phyloP scores from a whole-genome alignment of 2,113 vertebrate genomes.

The Corynorhinus townsendii region DNA sequence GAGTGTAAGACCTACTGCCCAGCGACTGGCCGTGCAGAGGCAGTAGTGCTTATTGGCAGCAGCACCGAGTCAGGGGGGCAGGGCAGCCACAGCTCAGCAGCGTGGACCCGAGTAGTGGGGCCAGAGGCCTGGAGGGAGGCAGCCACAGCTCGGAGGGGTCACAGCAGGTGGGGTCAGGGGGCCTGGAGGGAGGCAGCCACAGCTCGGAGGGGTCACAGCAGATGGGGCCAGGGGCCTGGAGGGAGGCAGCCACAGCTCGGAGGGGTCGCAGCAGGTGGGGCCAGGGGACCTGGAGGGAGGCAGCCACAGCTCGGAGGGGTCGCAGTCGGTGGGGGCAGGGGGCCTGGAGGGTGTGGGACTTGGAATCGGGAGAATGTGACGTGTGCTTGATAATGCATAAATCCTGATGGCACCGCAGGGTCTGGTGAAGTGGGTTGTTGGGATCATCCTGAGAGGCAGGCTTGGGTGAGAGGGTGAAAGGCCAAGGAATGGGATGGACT shows the following conservation, averaged over 20 bases:
- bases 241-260: not conserved
- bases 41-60: not conserved
- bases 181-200: not conserved
- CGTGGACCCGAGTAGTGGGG: not conserved
- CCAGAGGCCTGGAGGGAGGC: not conserved
- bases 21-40: no score
- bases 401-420: not conserved
- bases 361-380: not conserved
- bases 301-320: not conserved
- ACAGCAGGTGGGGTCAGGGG: not conserved
- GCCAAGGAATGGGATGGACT: not conserved
- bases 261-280: not conserved
- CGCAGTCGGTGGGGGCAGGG: not conserved
- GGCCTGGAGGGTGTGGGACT: not conserved
- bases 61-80: not conserved
- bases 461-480: not conserved
- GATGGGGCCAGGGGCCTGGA: not conserved
- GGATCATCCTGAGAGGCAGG: not conserved
- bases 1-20: not conserved
- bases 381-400: not conserved
- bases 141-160: not conserved
- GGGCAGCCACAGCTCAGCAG: not conserved
- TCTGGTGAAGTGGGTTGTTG: not conserved
- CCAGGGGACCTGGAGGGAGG: not conserved
- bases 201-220: not conserved